These are phyloP conservation scores for Gerris buenoi DNA, from an alignment of 1,140 invertebrate genomes.

Conservation along the genomic window DNA sequence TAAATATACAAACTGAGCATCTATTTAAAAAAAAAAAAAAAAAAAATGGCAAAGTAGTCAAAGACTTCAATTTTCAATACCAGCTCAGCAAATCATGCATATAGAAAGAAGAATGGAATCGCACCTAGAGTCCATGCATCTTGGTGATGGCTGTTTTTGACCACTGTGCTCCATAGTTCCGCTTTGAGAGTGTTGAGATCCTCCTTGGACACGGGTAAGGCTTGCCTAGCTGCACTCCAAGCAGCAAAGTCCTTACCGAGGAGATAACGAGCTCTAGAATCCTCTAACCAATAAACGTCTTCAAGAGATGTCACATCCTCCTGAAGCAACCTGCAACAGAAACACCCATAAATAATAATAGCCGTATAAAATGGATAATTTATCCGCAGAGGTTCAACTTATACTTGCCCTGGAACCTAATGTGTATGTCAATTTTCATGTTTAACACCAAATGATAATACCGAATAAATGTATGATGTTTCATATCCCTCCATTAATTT, in stretches of 20 bases:
- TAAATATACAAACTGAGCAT: background rate
- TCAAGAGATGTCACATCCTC: conserved; percentile 66
- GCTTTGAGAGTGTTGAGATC: conserved; percentile 57
- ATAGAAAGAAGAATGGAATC: too few relatives aligned
- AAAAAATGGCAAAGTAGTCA: too few relatives aligned
- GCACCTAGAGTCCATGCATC: conserved; percentile 76
- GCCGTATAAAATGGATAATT: too few relatives aligned
- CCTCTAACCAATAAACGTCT: conserved; percentile 78
- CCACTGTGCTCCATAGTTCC: conserved; percentile 70
- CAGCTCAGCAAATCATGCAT: too few relatives aligned
- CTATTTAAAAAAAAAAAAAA: background rate
- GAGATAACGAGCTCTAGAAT: conserved; percentile 50
- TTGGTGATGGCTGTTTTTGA: conserved; percentile 71
- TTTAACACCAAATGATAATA: too few relatives aligned
- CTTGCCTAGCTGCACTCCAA: conserved; percentile 60
- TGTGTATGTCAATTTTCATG: too few relatives aligned
- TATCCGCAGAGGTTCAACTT: too few relatives aligned
- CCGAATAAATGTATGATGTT: too few relatives aligned
- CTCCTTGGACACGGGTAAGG: conserved; percentile 60
- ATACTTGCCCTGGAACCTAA: too few relatives aligned
- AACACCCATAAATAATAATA: too few relatives aligned
- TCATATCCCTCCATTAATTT: too few relatives aligned
- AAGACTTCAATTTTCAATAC: too few relatives aligned
- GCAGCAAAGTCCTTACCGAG: conserved; percentile 62
- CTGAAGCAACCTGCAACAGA: conserved; percentile 52